Evolutionary conservation across 1,140 invertebrate species (phyloP), one percentile per base, ranked within the genome.

Genomic region (Propsilocerus akamusi): DNA sequence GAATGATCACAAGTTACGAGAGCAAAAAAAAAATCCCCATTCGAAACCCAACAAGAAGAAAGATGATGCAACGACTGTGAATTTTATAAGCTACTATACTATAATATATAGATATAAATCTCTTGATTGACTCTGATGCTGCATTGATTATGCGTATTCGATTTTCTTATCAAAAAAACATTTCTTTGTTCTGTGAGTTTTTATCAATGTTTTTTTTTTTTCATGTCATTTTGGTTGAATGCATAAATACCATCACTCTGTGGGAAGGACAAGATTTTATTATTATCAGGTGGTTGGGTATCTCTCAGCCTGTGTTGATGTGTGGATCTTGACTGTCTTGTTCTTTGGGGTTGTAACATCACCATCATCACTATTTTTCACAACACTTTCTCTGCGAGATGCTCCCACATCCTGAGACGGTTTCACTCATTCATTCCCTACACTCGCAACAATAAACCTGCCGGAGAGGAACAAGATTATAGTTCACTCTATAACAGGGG

Each of bases 391-490:
- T 51, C 55, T 49, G n/a, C 34, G 49, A 50, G 28, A 25, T n/a
- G n/a, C 26, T 48, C 47, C 51, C 53, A 53, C 58, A 58, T 60
- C 59, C 56, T 61, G 58, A 62, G 57, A 58, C 60, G 53, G 23
- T 26, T 7, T 41, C 34, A 20, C 34, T 41, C 34, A 17, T 20
- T 41, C 11, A 26, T 25, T 46, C 41, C 28, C 24, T 46, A n/a
- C n/a, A n/a, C n/a, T n/a, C n/a, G n/a, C n/a, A n/a, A n/a, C n/a
- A 46, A 37, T 46, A 37, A 56, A 65, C 63, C 63, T 65, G 63
- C 60, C 60, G 63, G 63, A 65, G 63, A 65, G 63, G 63, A 65
- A 65, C 63, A 65, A 65, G 59, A 57, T 65, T 65, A 41, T 41
- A 65, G 63, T 65, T 65, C 63, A 52, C 63, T 65, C 63, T 63